Base-by-base conservation (phyloP, 2,113 vertebrate species). In the Cephalopterus ornatus region DNA sequence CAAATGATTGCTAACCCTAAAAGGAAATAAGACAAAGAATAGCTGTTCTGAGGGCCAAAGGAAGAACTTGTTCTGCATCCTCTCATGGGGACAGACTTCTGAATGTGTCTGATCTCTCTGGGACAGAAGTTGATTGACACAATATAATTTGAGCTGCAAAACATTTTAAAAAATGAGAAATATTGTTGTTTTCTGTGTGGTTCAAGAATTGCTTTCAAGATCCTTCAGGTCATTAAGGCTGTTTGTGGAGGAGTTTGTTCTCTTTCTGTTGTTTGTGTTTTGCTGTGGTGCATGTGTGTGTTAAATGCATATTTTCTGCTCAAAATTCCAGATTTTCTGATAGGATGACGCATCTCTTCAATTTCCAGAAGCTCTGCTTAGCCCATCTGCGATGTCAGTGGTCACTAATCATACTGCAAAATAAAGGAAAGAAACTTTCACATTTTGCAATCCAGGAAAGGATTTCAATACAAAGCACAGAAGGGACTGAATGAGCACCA, bases 251-350 rank as follows among this genome's bases (percentile, higher is more conserved):
- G 22, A 42, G 3, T n/a, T 80, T 46, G 2, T 20, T 59, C 37
- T 62, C 20, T 42, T 70, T 53, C 33, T 59, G 13, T 23, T 33
- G 5, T 19, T 71, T 9, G 6, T 3, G 2, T 41, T 79, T 61
- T 37, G 11, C 1, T 2, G 0, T 4, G 23, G 23, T 55, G 9
- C 15, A 5, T 15, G 4, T 12, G 21, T 35, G 22, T 23, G 12
- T 11, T 52, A 59, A 81, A 75, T 14, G 14, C 3, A 2, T 44
- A 22, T 79, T 84, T 82, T 76, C 53, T 73, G 7, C 47, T 83
- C 39, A 76, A 35, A 70, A 79, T 70, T 90, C 44, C 49, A 37
- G 35, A 15, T 85, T 92, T 89, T 87, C 44, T 4, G 2, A 2
- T 47, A 27, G 41, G 47, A 35, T 72, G 27, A 26, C 37, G 53